Base-by-base conservation (phyloP, 2,888 invertebrate species). In the Plagiodera versicolora region DNA sequence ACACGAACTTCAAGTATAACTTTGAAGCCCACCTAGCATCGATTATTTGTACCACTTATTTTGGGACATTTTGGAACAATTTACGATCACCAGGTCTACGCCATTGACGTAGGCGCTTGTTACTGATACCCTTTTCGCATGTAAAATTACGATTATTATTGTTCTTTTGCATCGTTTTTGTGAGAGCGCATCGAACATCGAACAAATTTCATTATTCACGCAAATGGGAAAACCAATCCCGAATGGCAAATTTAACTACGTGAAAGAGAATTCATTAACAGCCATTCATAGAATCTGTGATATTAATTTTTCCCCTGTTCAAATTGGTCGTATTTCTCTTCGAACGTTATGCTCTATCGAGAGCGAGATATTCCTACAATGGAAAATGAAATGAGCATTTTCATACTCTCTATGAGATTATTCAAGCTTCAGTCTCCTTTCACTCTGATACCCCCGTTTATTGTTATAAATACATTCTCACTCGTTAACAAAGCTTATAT, bases 41-140 rank as follows among this genome's bases (percentile, higher is more conserved):
- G n/a, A n/a, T n/a, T n/a, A n/a, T n/a, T n/a, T n/a, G n/a, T n/a
- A n/a, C n/a, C n/a, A n/a, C n/a, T n/a, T n/a, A n/a, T n/a, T n/a
- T n/a, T n/a, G n/a, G n/a, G n/a, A n/a, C n/a, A n/a, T n/a, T n/a
- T n/a, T n/a, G n/a, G n/a, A n/a, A n/a, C n/a, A n/a, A n/a, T n/a
- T n/a, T n/a, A n/a, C n/a, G n/a, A n/a, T n/a, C n/a, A n/a, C n/a
- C n/a, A 39, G 4, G 4, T 4, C 39, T 39, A 39, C 39, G 39
- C 3, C 39, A 10, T 14, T 39, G 39, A 11, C 14, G 14, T 14
- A 3, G 6, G 2, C 14, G 39, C 49, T 64, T 56, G 49, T 53
- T 56, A 60, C 59, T 56, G 61, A 59, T 60, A 58, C 56, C 56
- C 57, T 61, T 60, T 66, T 54, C 61, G 64, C 66, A 66, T 66